A percentile compares a stretch with the other conserved stretches of the same genome.
These are phyloP conservation scores for Podargus strigoides DNA, from an alignment of 2,797 vertebrate species.

Conservation along the genomic window DNA sequence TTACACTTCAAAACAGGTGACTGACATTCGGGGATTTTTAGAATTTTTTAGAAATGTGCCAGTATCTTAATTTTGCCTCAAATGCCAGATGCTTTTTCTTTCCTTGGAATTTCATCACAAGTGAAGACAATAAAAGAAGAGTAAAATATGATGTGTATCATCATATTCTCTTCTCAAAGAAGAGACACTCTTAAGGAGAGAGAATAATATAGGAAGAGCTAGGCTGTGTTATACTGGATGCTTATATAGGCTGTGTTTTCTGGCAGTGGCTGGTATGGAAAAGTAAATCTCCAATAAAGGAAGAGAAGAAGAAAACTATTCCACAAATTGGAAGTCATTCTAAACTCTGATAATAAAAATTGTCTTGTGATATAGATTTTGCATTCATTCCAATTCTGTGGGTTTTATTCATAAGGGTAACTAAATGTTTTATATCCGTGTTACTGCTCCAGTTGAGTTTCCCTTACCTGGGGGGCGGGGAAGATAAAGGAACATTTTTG, in stretches of 20 bases:
- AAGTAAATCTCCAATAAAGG: not conserved
- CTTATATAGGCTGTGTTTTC: not conserved
- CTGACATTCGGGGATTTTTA: not conserved
- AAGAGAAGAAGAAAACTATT: not conserved
- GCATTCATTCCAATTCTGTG: not conserved
- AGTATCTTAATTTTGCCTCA: not conserved
- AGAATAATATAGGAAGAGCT: not conserved
- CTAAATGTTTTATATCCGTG: not conserved
- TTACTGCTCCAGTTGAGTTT: not conserved
- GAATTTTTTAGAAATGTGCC: not conserved
- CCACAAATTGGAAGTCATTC: not conserved
- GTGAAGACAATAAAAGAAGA: not conserved
- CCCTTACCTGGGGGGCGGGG: rapidly evolving
- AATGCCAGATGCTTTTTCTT: not conserved
- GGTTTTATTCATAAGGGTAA: not conserved
- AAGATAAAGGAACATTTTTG: not conserved
- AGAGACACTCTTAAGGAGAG: not conserved
- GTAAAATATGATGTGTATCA: not conserved
- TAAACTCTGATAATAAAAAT: not conserved
- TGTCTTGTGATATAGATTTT: not conserved
- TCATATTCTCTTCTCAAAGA: too few species aligned
- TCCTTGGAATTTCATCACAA: not conserved
- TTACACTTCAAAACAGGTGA: not conserved
- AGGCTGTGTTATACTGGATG: not conserved
- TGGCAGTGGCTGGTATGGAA: not conserved